Evolutionary conservation across 1,140 invertebrate species (phyloP).

Genomic region (Brachionus rubens): DNA sequence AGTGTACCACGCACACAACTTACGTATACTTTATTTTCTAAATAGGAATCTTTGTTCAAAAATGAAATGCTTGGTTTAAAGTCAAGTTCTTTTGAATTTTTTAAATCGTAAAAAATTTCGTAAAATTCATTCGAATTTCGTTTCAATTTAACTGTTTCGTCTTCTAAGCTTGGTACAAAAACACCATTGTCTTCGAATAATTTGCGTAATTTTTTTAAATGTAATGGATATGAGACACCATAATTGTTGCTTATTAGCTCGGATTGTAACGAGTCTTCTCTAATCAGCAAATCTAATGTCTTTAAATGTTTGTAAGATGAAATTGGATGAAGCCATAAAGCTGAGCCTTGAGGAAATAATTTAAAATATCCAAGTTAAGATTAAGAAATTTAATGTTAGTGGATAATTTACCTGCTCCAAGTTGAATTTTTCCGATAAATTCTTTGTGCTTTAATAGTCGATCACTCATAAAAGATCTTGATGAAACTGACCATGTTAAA

Average conservation of each 20-base stretch:
- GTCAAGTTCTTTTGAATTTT: background rate
- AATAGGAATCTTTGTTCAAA: background rate
- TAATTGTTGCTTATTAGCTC: constrained; percentile 29
- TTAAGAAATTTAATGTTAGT: background rate
- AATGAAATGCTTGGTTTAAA: constrained; percentile 4
- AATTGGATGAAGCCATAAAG: constrained; percentile 36
- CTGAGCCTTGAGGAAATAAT: background rate
- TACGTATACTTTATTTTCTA: constrained; percentile 25
- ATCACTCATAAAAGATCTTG: constrained; percentile 19
- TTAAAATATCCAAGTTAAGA: background rate
- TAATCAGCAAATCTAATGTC: background rate
- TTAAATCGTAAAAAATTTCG: background rate
- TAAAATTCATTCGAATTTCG: background rate
- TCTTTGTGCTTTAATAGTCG: constrained; percentile 7
- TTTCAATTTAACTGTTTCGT: constrained; percentile 4
- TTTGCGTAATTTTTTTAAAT: constrained; percentile 12
- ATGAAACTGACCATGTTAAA: constrained; percentile 10
- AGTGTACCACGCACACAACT: background rate
- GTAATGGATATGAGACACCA: background rate
- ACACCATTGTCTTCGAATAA: constrained; percentile 15
- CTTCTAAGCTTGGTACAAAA: background rate
- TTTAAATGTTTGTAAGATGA: constrained; percentile 21
- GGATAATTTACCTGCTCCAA: background rate
- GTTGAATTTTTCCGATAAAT: constrained; percentile 43
- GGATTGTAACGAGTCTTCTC: constrained; percentile 2